These are phyloP conservation scores for Scylla paramamosain DNA, from an alignment of 1,140 invertebrate species.

Conservation along the genomic window DNA sequence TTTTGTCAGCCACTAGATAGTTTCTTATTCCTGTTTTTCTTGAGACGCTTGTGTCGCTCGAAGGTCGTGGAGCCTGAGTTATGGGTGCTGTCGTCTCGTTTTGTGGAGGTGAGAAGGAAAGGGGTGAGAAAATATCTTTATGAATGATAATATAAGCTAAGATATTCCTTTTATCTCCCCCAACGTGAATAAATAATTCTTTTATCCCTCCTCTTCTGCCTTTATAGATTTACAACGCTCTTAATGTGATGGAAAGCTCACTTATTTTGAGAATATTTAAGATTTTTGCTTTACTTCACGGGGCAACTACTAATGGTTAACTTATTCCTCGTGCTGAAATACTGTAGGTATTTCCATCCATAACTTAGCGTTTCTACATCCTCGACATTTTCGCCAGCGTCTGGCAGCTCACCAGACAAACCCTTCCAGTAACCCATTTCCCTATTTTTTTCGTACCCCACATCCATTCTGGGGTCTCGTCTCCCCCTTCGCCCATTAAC, in stretches of 20 bases:
- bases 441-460: constrained; percentile 17
- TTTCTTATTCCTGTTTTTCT: background rate
- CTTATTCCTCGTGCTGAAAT: background rate
- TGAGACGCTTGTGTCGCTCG: background rate
- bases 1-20: background rate
- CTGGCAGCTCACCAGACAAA: background rate
- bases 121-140: background rate
- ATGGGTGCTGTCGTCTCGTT: background rate
- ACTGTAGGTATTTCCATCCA: background rate
- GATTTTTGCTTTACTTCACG: background rate
- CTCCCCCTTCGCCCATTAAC: constrained; percentile 30
- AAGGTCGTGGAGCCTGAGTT: background rate
- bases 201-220: background rate
- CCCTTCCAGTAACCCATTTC: background rate
- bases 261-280: background rate
- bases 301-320: background rate
- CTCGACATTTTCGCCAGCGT: background rate
- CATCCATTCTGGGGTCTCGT: background rate
- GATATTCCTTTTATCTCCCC: background rate
- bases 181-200: background rate
- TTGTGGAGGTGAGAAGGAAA: background rate
- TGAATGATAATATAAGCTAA: background rate
- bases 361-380: background rate
- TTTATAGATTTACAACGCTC: background rate
- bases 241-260: background rate